Base-by-base conservation (phyloP, 2,113 vertebrate species). In the Pelecanus crispus region DNA sequence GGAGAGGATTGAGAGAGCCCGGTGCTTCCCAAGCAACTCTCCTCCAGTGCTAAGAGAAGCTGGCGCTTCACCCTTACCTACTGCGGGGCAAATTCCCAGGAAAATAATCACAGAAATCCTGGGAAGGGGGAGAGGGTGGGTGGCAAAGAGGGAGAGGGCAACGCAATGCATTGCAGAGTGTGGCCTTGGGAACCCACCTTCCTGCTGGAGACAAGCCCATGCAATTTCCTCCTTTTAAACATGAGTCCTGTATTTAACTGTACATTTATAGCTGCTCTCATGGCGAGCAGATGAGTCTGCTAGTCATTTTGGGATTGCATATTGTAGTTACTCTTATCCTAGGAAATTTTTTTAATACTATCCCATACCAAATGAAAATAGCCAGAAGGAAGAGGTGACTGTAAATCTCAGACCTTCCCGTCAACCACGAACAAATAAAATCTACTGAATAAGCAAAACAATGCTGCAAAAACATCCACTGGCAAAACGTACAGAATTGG, bases 51-150 rank as follows among this genome's bases (percentile, higher is more conserved):
- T 2, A 5, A 28, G 55, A 26, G 42, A 42, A 36, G 26, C 67
- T 26, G 65, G 13, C 82, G 28, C 55, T 34, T 38, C 77, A 22
- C 42, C 62, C 56, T 87, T 28, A 16, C 11, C 36, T 29, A 1
- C 36, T 11, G 58, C 0, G 0, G 36, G 10, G 49, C n/a, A n/a
- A 88, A 90, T 28, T 45, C 36, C 53, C 1, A 2, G 0, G 2
- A 5, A 42, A 47, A 85, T 7, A 3, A 40, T 14, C 17, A 14
- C 40, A 82, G 52, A 72, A 67, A 50, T 19, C 32, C 67, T 5
- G 14, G 56, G 34, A 18, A 55, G 10, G 10, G 22, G 49, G 34
- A 81, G 28, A 65, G 19, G 11, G 15, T n/a, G 29, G 17, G 7
- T 73, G 59, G 25, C 4, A 8, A 88, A 40, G 17, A 53, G 6